These are phyloP conservation scores for Catajapyx aquilonaris DNA, from an alignment of 1,140 invertebrate genomes.

Conservation along the genomic window DNA sequence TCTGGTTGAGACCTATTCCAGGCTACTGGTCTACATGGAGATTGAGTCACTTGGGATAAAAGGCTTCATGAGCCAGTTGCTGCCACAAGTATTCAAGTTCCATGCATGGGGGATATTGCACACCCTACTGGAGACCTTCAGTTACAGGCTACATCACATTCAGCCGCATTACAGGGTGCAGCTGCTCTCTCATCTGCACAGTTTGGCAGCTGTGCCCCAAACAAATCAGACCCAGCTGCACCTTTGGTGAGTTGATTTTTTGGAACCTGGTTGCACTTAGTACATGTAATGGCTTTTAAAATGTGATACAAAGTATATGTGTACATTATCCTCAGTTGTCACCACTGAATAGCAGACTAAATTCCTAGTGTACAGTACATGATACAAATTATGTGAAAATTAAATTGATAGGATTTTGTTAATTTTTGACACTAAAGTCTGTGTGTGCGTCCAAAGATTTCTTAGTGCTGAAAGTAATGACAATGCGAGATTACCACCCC, in stretches of 20 bases:
- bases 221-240: conserved; percentile 89
- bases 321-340: too few relatives aligned
- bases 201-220: conserved; percentile 66
- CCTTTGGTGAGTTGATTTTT: conserved; percentile 39
- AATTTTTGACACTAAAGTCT: too few relatives aligned
- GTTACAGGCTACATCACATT: conserved; percentile 86
- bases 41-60: conserved; percentile 93
- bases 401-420: too few relatives aligned
- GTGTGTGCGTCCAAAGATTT: too few relatives aligned
- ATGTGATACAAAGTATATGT: too few relatives aligned
- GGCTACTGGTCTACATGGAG: conserved; percentile 84
- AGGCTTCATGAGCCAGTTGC: conserved; percentile 82
- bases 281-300: not conserved
- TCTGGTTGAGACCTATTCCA: conserved; percentile 82
- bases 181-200: conserved; percentile 70
- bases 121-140: conserved; percentile 89
- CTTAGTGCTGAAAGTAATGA: too few relatives aligned
- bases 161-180: conserved; percentile 87
- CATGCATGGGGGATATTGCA: conserved; percentile 89
- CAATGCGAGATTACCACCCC: conserved; percentile 11
- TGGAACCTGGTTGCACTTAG: not conserved
- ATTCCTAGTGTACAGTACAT: too few relatives aligned
- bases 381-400: too few relatives aligned
- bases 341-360: too few relatives aligned
- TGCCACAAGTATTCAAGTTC: conserved; percentile 75